Base-by-base conservation (phyloP, 2,797 vertebrate genomes). In the Eulemur rubriventer region DNA sequence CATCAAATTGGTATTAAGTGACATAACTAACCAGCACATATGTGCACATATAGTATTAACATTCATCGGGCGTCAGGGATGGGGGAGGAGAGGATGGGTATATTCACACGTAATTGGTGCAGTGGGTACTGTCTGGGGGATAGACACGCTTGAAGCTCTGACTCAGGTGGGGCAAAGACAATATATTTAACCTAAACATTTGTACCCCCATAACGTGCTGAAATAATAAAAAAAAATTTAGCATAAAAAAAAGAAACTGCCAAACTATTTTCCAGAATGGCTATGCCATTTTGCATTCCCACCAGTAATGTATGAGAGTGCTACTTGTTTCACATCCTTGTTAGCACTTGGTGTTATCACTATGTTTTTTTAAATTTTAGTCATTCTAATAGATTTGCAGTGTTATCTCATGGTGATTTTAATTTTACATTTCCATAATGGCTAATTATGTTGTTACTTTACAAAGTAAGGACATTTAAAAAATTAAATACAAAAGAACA, bases 371-470 rank as follows among this genome's bases (percentile, higher is more conserved):
- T 26, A 75, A 55, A 61, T 83, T 87, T 73, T 83, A 73, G 24
- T 59, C 38, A 96, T 63, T 95, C 33, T 81, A 84, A 59, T 94
- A 72, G 38, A 20, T 57, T 17, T 94, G 50, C 87, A 55, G 14
- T 79, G 70, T 22, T 38, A 69, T 88, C 72, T 57, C 70, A 76
- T 52, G 86, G 13, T 90, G 14, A 83, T 85, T 93, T 90, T 96
- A 86, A 89, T 94, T 92, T 83, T 93, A 33, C 4, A 61, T 88
- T 90, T 84, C 16, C 11, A 24, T 84, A 75, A n/a, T 76, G 20
- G 38, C 30, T 59, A 85, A 57, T 95, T 67, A 59, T 65, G 14
- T 95, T 70, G n/a, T 70, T 93, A 70, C 59, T 95, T 96, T 96
- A 38, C 69, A 91, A 88, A 73, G 35, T 82, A 65, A 88, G 38